Evolutionary conservation across 1,140 invertebrate species (phyloP).

Genomic region (Dufourea novaeangliae): DNA sequence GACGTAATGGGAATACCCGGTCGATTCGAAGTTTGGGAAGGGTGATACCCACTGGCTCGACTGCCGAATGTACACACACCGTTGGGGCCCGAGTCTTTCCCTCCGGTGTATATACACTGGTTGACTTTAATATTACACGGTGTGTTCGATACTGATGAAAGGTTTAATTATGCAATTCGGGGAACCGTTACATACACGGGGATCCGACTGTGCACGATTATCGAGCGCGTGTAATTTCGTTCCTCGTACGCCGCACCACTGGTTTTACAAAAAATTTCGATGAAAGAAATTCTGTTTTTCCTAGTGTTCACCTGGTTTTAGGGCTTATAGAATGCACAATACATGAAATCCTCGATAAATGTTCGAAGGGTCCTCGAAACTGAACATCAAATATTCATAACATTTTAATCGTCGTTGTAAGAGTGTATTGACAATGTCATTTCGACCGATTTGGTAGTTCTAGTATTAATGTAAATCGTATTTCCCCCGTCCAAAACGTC

Average conservation of each 20-base stretch:
- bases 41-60: constrained; percentile 37
- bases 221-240: neutral
- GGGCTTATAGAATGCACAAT: no score
- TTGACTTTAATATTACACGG: constrained; percentile 2
- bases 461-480: no score
- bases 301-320: no score
- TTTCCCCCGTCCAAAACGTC: no score
- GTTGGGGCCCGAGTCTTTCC: neutral
- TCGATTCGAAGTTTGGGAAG: constrained; percentile 56
- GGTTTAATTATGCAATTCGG: constrained; percentile 33
- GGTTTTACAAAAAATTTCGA: no score
- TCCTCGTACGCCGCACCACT: neutral
- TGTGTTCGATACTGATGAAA: constrained; percentile 22
- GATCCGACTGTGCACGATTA: neutral
- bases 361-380: no score
- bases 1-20: constrained; percentile 70
- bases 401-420: no score
- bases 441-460: no score
- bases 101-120: neutral
- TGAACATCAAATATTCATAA: no score
- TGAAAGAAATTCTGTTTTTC: no score
- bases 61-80: constrained; percentile 25
- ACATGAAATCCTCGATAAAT: no score
- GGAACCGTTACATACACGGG: neutral
- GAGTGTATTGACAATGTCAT: no score